Evolutionary conservation across 2,888 invertebrate species (phyloP).

Genomic region (Aricia artaxerxes): DNA sequence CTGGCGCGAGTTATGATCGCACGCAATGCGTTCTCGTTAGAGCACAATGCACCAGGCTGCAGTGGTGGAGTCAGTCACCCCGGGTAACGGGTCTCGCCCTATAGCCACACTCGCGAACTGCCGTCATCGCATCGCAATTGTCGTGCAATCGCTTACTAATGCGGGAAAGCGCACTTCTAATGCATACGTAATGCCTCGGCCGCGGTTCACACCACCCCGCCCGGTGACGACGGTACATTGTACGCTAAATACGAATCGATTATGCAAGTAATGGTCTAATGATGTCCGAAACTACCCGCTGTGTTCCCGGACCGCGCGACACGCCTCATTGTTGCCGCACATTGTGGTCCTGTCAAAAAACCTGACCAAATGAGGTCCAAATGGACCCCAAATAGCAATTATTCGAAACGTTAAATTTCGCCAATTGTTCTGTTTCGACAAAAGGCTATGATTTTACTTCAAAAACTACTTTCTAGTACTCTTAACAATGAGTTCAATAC

Average conservation of each 20-base stretch:
- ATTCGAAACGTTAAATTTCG: slow-evolving; percentile 24
- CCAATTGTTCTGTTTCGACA: slow-evolving; percentile 20
- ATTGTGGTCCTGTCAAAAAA: slow-evolving; percentile 37
- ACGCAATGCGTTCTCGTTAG: slow-evolving; percentile 77
- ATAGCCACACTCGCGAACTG: slow-evolving; percentile 57
- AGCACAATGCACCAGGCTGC: slow-evolving; percentile 80
- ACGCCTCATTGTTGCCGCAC: slow-evolving; percentile 46
- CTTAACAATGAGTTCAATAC: not conserved
- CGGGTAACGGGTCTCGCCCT: slow-evolving; percentile 78
- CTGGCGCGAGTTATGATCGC: slow-evolving; percentile 65
- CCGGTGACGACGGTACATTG: slow-evolving; percentile 36
- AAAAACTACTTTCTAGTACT: slow-evolving; percentile 10
- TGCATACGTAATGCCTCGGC: slow-evolving; percentile 53
- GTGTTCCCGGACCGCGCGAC: slow-evolving; percentile 52
- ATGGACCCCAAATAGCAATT: slow-evolving; percentile 32
- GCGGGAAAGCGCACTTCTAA: slow-evolving; percentile 60
- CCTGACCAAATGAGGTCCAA: slow-evolving; percentile 32
- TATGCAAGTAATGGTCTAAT: slow-evolving; percentile 43
- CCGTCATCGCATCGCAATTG: slow-evolving; percentile 69
- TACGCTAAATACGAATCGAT: slow-evolving; percentile 23
- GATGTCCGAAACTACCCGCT: slow-evolving; percentile 58
- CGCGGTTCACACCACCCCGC: slow-evolving; percentile 48
- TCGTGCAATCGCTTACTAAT: slow-evolving; percentile 70
- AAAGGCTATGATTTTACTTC: not conserved
- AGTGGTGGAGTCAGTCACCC: slow-evolving; percentile 77